phyloP scores from a whole-genome alignment of 2,113 vertebrate species.

The Burhinus bistriatus region DNA sequence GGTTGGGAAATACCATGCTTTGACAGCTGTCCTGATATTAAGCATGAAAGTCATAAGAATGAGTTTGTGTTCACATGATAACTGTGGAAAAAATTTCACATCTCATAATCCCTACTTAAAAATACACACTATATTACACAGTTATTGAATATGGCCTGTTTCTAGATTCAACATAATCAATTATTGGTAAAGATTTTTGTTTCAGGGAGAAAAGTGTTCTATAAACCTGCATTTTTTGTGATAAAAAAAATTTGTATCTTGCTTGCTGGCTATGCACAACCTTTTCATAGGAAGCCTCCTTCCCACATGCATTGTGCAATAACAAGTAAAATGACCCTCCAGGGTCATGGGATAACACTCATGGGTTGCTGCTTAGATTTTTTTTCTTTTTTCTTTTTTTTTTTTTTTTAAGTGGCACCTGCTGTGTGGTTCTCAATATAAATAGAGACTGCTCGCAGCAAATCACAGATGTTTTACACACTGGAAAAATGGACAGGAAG shows the following conservation, averaged over 20 bases:
- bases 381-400: neutral
- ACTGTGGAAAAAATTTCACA: neutral
- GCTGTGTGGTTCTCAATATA: slow-evolving; percentile 62
- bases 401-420: slow-evolving; percentile 63
- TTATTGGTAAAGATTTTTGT: neutral
- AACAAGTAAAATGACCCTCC: slow-evolving; percentile 53
- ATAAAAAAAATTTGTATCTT: neutral
- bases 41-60: slow-evolving; percentile 31
- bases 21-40: neutral
- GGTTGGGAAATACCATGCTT: slow-evolving; percentile 7
- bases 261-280: neutral
- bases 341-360: slow-evolving; percentile 66
- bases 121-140: neutral
- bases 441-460: slow-evolving; percentile 55
- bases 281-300: slow-evolving; percentile 19
- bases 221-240: neutral
- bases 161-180: neutral
- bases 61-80: neutral
- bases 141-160: neutral
- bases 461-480: slow-evolving; percentile 64
- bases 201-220: neutral
- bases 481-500: slow-evolving; percentile 65
- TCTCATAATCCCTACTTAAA: neutral
- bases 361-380: neutral
- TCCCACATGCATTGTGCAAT: neutral